Evolutionary conservation across 2,113 vertebrate genomes (phyloP).

Genomic region (Nycticryphes semicollaris): DNA sequence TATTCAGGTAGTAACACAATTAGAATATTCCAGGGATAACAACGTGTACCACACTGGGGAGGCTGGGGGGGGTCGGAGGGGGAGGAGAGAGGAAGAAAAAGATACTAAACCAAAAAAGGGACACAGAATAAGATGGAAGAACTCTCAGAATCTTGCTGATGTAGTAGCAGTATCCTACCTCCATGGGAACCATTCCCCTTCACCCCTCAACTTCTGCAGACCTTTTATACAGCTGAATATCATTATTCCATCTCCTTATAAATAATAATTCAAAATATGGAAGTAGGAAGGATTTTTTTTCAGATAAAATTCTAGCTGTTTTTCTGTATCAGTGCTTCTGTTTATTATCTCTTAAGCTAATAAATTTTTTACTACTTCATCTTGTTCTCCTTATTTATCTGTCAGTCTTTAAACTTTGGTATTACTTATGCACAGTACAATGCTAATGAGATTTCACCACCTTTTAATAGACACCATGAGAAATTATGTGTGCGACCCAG

Average conservation of each 20-base stretch:
- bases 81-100: fast-evolving
- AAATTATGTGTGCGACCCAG: not conserved
- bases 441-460: not conserved
- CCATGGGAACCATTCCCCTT: not conserved
- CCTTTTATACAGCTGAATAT: not conserved
- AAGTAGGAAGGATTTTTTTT: not conserved
- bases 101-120: not conserved
- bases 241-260: not conserved
- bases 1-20: not conserved
- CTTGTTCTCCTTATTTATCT: not conserved
- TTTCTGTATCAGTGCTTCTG: not conserved
- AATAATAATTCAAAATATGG: not conserved
- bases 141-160: not conserved
- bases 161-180: not conserved
- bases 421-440: not conserved
- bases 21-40: not conserved
- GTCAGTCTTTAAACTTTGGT: not conserved
- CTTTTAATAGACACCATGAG: not conserved
- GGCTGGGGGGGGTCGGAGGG: not conserved
- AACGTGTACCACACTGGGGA: not conserved
- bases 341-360: not conserved
- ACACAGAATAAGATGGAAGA: not conserved
- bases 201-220: not conserved
- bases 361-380: not conserved
- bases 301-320: not conserved